Evolutionary conservation across 2,113 vertebrate genomes (phyloP).

Genomic region (Erpornis zantholeuca): DNA sequence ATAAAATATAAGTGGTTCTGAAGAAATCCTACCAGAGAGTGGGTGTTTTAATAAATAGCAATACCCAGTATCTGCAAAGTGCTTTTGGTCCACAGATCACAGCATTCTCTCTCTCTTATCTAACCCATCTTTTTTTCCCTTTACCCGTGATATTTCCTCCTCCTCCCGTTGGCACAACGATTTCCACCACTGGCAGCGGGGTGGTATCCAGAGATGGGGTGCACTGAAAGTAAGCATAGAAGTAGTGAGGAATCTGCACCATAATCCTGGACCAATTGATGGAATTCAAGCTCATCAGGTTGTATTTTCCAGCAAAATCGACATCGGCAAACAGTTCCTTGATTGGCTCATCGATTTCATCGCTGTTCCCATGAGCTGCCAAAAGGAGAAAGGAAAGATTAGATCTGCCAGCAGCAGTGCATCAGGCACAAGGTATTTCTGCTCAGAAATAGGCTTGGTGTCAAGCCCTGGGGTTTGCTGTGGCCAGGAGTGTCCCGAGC

Average conservation of each 20-base stretch:
- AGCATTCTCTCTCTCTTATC: background rate
- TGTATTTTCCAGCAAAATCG: constrained; percentile 74
- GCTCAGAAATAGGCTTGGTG: background rate
- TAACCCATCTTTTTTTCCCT: background rate
- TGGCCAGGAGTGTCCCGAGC: background rate
- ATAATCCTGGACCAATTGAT: constrained; percentile 91
- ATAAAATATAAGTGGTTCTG: constrained; percentile 46
- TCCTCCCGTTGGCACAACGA: constrained; percentile 91
- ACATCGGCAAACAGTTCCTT: constrained; percentile 82
- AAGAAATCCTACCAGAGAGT: constrained; percentile 50
- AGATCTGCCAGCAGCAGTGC: background rate
- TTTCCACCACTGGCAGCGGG: constrained; percentile 77
- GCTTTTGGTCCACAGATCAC: constrained; percentile 26
- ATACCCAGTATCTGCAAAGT: background rate
- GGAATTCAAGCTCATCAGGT: constrained; percentile 91
- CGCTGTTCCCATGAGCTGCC: constrained; percentile 87
- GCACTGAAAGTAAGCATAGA: constrained; percentile 87
- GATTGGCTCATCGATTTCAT: constrained; percentile 86
- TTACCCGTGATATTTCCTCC: constrained; percentile 89
- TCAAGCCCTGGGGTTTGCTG: background rate
- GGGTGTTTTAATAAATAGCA: constrained; percentile 56
- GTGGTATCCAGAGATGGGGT: background rate
- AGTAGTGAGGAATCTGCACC: constrained; percentile 87
- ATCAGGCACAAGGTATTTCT: background rate
- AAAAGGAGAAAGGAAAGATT: background rate